Conservation (phyloP, 35 echinoderm and acorn worm species). For the Hemicentrotus pulcherrimus region DNA sequence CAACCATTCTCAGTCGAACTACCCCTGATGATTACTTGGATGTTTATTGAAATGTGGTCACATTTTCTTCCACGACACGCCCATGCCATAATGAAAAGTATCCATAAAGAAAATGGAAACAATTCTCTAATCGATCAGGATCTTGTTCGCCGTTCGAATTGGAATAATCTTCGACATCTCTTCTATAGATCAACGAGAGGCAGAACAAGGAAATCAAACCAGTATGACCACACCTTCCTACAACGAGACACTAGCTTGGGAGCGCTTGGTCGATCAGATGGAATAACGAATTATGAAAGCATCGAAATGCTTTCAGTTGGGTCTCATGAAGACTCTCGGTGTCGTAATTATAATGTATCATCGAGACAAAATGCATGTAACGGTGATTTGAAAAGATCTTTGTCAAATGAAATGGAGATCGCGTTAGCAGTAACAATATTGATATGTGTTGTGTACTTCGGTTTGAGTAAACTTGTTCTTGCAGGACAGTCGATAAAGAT, state of each 20-base stretch:
- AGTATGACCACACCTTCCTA: background rate
- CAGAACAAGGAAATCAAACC: background rate
- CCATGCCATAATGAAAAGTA: background rate
- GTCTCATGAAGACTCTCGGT: background rate
- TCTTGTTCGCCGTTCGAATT: background rate
- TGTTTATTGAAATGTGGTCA: background rate
- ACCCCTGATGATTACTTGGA: background rate
- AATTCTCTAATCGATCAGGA: background rate
- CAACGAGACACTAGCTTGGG: background rate
- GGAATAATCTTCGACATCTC: background rate
- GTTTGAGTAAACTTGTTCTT: background rate
- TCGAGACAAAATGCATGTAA: background rate
- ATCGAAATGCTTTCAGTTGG: background rate
- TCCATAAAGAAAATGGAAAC: background rate
- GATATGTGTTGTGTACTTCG: background rate
- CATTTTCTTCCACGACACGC: background rate
- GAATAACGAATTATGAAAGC: background rate
- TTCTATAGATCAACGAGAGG: background rate
- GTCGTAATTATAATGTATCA: background rate
- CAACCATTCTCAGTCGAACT: background rate
- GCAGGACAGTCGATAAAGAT: background rate
- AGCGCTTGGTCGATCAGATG: background rate
- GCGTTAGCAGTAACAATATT: background rate
- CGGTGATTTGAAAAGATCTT: background rate
- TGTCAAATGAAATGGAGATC: background rate